Conservation (phyloP, 1,140 invertebrate genomes). For the Microplitis demolitor region DNA sequence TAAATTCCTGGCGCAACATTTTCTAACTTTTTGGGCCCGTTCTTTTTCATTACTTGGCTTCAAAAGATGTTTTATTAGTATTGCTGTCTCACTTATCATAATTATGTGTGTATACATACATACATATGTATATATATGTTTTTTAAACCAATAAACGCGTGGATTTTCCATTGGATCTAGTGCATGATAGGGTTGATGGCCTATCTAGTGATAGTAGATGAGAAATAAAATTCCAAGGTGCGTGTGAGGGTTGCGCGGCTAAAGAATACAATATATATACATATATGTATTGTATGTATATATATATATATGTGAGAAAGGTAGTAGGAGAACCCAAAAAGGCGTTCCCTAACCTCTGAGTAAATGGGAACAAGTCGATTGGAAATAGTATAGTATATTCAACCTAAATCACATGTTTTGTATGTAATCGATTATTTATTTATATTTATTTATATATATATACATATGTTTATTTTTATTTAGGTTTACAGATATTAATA, state of each 20-base stretch:
- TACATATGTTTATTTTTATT: neutral
- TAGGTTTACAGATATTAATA: too few relatives aligned
- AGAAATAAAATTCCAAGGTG: conserved; percentile 22
- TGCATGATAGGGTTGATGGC: neutral
- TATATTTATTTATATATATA: neutral
- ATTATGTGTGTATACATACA: too few relatives aligned
- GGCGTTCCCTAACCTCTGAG: conserved; percentile 25
- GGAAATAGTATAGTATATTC: neutral
- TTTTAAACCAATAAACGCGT: neutral
- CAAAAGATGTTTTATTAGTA: too few relatives aligned
- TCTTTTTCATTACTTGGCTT: too few relatives aligned
- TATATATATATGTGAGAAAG: neutral
- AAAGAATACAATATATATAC: conserved; percentile 9
- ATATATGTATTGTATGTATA: neutral
- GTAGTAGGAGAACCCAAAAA: conserved; percentile 10
- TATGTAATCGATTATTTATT: neutral
- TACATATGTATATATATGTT: neutral
- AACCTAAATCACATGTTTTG: neutral
- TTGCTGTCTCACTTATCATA: neutral
- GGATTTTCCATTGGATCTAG: neutral
- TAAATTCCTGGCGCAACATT: too few relatives aligned
- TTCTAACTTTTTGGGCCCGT: too few relatives aligned
- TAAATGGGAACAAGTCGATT: conserved; percentile 15
- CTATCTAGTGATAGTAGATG: neutral
- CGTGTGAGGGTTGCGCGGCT: conserved; percentile 17